These are phyloP conservation scores for Pegoplata infirma DNA, from an alignment of 2,888 invertebrate species.

Conservation along the genomic window DNA sequence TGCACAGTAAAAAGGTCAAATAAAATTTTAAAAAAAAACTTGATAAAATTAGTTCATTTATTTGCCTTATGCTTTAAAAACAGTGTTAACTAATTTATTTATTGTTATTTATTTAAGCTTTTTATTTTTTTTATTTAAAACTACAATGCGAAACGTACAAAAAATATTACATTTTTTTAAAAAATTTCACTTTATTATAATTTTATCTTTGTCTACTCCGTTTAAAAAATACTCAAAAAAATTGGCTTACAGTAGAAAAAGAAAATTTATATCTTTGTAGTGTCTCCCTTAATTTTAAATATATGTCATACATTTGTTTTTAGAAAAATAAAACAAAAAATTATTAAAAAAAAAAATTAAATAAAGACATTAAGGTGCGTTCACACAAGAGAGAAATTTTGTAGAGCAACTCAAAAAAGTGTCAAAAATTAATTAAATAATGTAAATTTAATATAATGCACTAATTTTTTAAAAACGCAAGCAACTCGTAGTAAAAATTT, in stretches of 20 bases:
- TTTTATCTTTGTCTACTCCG: neutral
- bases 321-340: neutral
- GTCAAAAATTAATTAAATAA: neutral
- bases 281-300: slow-evolving; percentile 21
- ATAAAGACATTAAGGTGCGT: slow-evolving; percentile 31
- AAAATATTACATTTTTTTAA: slow-evolving; percentile 7
- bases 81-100: neutral
- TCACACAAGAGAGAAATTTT: too few relatives aligned
- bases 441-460: too few relatives aligned
- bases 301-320: slow-evolving; percentile 11
- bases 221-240: slow-evolving; percentile 11
- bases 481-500: too few relatives aligned
- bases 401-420: too few relatives aligned
- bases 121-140: slow-evolving; percentile 3
- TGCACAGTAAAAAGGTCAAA: too few relatives aligned
- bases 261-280: slow-evolving; percentile 37
- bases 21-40: too few relatives aligned
- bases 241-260: slow-evolving; percentile 28
- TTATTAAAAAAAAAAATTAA: neutral
- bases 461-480: too few relatives aligned
- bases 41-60: too few relatives aligned
- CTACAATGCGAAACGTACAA: slow-evolving; percentile 40
- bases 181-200: slow-evolving; percentile 20
- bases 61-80: slow-evolving; percentile 1
- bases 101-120: neutral